Base-by-base conservation (phyloP, 2,888 invertebrate species). In the Odontocerum albicorne region DNA sequence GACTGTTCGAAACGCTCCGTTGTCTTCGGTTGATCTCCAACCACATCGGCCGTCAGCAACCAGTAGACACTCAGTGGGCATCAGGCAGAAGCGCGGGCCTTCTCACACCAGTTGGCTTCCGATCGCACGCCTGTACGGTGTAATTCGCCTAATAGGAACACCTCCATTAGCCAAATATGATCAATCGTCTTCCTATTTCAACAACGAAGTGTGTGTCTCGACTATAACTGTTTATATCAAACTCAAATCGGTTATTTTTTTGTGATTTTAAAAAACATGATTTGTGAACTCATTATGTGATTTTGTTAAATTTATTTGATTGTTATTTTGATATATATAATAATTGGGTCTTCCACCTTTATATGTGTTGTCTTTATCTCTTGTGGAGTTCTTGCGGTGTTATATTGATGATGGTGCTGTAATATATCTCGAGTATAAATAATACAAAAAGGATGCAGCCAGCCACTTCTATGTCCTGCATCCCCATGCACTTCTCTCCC, bases 401-500 rank as follows among this genome's bases (percentile, higher is more conserved):
- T 38, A 15, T 35, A 4, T 10, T 35, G 35, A n/a, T 12, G 35
- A n/a, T 35, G 4, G 8, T 6, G 12, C 13, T 35, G 35, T 7
- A 4, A n/a, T 4, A 7, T 35, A 12, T 38, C 17, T 38, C 17
- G 38, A 16, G 13, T n/a, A 16, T 38, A 16, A 8, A 3, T 12
- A 16, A 3, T 38, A 3, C 4, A 3, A 3, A 4, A 38, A 16
- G 6, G 16, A 60, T 62, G 62, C 62, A 60, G 45, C 56, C 55
- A 59, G 78, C 78, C 4, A 69, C 76, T 32, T 78, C 78, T 17
- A 77, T 78, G 53, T 78, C 78, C 56, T 78, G 78, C 62, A 69
- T 78, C 64, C 59, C 57, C 39, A 42, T 52, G 55, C 83, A 83
- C 71, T 84, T 83, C 70, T 72, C 72, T 45, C 66, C 70, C 12